phyloP scores from a whole-genome alignment of 2,113 vertebrate genomes.

The Elaphurus davidianus region DNA sequence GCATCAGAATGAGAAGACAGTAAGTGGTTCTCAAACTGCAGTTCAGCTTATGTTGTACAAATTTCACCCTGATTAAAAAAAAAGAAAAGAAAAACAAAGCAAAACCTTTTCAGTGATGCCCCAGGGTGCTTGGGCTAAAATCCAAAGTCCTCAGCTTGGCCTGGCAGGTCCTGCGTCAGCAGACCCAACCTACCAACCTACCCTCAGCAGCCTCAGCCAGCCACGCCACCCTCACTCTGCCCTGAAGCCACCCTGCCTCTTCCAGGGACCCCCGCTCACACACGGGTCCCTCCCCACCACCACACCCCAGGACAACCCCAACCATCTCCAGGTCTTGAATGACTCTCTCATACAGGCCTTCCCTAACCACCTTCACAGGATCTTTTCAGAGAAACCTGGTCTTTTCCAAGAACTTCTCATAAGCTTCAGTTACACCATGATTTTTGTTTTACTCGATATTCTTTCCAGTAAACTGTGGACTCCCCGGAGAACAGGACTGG shows the following conservation, averaged over 20 bases:
- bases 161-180: background rate
- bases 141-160: background rate
- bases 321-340: background rate
- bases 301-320: background rate
- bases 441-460: background rate
- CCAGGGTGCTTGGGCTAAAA: background rate
- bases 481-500: background rate
- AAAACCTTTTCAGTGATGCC: background rate
- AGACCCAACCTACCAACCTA: background rate
- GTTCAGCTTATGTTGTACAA: background rate
- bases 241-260: background rate
- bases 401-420: background rate
- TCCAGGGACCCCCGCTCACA: background rate
- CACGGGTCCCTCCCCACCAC: background rate
- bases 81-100: background rate
- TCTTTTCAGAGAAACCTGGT: background rate
- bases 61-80: background rate
- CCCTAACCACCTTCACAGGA: background rate
- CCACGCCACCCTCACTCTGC: background rate
- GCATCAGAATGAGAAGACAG: background rate
- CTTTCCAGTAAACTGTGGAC: background rate
- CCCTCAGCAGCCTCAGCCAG: background rate
- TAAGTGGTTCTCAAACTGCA: background rate
- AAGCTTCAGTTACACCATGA: background rate
- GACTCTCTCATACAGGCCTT: background rate